Evolutionary conservation across 2,888 invertebrate genomes (phyloP), one percentile per base, ranked within the genome.

Genomic region (Pollenia labialis): DNA sequence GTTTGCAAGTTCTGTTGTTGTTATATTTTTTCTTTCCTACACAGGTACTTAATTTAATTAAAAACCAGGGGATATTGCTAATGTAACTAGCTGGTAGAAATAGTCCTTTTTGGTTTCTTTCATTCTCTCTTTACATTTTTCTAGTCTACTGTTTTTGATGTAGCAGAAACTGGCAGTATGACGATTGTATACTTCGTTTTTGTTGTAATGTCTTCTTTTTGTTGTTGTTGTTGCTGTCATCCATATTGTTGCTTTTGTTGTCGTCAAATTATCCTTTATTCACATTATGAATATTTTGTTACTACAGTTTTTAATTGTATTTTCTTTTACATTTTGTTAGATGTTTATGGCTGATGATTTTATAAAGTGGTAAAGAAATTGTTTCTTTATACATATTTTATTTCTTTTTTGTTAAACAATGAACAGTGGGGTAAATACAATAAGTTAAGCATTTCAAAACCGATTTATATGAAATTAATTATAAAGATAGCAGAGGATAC

Each of bases 1-100:
- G 44, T 40, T 72, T n/a, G n/a, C n/a, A n/a, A n/a, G 40, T 23
- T 2, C 2, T 32, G 32, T 32, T 32, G 32, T 32, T 32, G 9
- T 64, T 74, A 0, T 12, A 23, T 81, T 68, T 42, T 69, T 46
- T 46, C 48, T 46, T 18, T n/a, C 44, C 9, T 72, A 12, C 58
- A 11, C 71, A 81, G 69, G 81, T 84, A 81, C 84, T 84, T 87
- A 81, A 87, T 84, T 84, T 84, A 84, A 87, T 87, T 87, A 87
- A 87, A 86, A 83, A 72, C 76, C 44, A 64, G 60, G 18, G 68
- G 60, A 81, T 76, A 75, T 64, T 71, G 18, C n/a, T 56, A 64
- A 64, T 52, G 46, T 42, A 54, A 80, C 64, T 54, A 52, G 32
- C 18, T 18, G 44, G 8, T 74, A 60, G 16, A 79, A 52, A 50